These are phyloP conservation scores for Ophonus ardosiacus DNA, from an alignment of 2,888 invertebrate species.

Conservation along the genomic window DNA sequence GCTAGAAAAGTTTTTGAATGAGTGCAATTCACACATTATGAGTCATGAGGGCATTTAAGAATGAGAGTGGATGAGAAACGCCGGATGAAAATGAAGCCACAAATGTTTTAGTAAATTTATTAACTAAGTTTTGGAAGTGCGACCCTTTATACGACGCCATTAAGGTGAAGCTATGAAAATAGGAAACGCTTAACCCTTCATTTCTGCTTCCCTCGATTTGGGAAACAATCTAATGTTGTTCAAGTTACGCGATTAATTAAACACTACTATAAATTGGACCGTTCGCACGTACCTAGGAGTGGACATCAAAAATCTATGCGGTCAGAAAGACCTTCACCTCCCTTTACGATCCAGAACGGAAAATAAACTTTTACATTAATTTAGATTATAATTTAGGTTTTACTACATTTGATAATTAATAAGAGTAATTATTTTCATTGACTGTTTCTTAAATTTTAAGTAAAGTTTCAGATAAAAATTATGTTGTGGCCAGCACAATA, in stretches of 20 bases:
- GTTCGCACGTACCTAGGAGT: background rate
- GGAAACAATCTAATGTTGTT: conserved; percentile 34
- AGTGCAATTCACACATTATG: conserved; percentile 1
- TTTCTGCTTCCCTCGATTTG: conserved; percentile 35
- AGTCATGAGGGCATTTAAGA: conserved; percentile 22
- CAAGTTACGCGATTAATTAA: conserved; percentile 32
- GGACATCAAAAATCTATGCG: background rate
- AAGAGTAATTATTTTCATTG: too few species aligned
- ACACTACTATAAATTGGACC: background rate
- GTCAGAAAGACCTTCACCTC: background rate
- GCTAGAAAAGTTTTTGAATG: conserved; percentile 27
- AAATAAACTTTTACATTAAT: background rate
- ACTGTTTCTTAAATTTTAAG: too few species aligned
- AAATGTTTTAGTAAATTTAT: conserved; percentile 42
- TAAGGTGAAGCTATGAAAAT: conserved; percentile 42
- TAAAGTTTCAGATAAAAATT: too few species aligned
- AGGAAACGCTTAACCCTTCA: conserved; percentile 44
- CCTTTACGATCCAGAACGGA: background rate
- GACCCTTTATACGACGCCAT: conserved; percentile 36
- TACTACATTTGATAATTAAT: too few species aligned
- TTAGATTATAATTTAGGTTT: background rate
- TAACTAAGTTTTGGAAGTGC: conserved; percentile 38
- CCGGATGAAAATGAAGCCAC: conserved; percentile 31
- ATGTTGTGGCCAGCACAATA: too few species aligned
- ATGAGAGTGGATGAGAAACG: conserved; percentile 18